phyloP scores from a whole-genome alignment of 2,888 invertebrate genomes.

The Chrysolina haemoptera region DNA sequence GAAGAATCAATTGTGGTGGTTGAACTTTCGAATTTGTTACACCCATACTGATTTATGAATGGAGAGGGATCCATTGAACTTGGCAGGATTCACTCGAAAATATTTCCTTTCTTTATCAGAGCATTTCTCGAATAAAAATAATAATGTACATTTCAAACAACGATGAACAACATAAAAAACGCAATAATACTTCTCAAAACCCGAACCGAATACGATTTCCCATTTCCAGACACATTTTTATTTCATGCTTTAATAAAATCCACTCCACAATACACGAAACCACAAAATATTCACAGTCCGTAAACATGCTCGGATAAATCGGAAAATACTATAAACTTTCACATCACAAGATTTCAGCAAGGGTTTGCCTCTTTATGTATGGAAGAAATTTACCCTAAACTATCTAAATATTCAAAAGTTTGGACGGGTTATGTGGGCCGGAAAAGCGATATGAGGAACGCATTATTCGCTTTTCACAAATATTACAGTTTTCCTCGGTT shows the following conservation, averaged over 20 bases:
- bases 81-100: too few species aligned
- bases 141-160: not conserved
- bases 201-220: conserved; percentile 7
- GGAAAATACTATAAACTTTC: conserved; percentile 54
- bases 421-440: conserved; percentile 46
- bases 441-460: conserved; percentile 31
- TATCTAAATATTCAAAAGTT: conserved; percentile 50
- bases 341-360: conserved; percentile 53
- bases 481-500: conserved; percentile 12
- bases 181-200: not conserved
- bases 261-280: conserved; percentile 48
- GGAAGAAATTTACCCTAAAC: conserved; percentile 42
- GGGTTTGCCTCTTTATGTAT: conserved; percentile 27
- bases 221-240: conserved; percentile 27
- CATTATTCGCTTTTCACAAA: conserved; percentile 15
- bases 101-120: too few species aligned
- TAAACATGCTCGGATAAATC: conserved; percentile 56
- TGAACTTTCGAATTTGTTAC: too few species aligned
- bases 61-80: too few species aligned
- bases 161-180: not conserved
- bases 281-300: conserved; percentile 52
- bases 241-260: conserved; percentile 42
- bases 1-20: too few species aligned
- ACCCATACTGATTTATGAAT: too few species aligned
- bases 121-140: not conserved